Conservation (phyloP, 1,140 invertebrate species). For the Ostrea denselamellosa region DNA sequence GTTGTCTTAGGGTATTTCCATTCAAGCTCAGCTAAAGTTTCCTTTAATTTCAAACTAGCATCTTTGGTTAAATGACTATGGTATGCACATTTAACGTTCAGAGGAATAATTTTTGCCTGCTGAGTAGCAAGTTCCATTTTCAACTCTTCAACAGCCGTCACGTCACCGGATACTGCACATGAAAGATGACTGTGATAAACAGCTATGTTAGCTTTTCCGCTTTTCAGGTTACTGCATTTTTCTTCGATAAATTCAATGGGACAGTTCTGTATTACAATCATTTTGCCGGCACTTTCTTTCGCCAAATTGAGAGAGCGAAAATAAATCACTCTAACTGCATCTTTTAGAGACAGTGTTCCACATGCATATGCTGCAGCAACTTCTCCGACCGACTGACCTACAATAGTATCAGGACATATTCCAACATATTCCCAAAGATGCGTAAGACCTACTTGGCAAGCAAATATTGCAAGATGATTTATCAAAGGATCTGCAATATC, state of each 20-base stretch:
- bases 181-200: constrained; percentile 54
- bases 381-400: constrained; percentile 61
- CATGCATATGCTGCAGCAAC: constrained; percentile 60
- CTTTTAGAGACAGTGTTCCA: constrained; percentile 48
- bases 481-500: constrained; percentile 46
- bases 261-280: constrained; percentile 56
- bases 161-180: constrained; percentile 56
- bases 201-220: constrained; percentile 49
- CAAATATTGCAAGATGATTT: constrained; percentile 57
- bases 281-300: constrained; percentile 47
- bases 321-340: constrained; percentile 59
- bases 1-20: neutral
- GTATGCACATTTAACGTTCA: constrained; percentile 55
- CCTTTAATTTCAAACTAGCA: constrained; percentile 20
- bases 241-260: constrained; percentile 38
- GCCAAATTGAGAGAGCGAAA: constrained; percentile 47
- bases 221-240: constrained; percentile 25
- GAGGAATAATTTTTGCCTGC: neutral
- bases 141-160: constrained; percentile 30
- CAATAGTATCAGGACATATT: constrained; percentile 46
- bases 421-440: constrained; percentile 51
- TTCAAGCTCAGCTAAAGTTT: constrained; percentile 28
- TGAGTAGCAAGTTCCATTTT: neutral
- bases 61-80: constrained; percentile 55
- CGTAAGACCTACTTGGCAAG: constrained; percentile 57